Base-by-base conservation (phyloP, 2,797 vertebrate genomes). In the Ispidina lecontei region DNA sequence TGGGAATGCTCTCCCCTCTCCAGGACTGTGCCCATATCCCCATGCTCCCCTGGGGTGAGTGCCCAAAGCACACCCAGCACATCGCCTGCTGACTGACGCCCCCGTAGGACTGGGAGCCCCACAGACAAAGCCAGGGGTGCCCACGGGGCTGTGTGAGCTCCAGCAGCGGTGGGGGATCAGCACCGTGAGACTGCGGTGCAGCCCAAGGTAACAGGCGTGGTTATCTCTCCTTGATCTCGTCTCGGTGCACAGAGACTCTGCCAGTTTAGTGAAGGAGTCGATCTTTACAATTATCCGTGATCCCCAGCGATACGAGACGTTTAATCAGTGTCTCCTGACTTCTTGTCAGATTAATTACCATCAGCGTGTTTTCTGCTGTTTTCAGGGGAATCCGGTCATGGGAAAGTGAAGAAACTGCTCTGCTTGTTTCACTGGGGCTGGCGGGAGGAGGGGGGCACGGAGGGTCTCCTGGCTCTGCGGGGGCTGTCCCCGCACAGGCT, bases 291-390 rank as follows among this genome's bases (percentile, higher is more conserved):
- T 93, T 84, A 84, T 75, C 85, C 15, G 1, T 13, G 73, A 93
- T 92, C 89, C 73, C 37, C 68, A 6, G 76, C 22, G 94, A 93
- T 90, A 68, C 0, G 7, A 90, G 89, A 51, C 44, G 4, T 16
- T 92, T 94, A 93, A 92, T 92, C 91, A 58, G 85, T 14, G 44
- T 49, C 92, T 96, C 76, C 92, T 95, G 89, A 93, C 76, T 95
- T 43, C 89, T 91, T 84, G 80, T 93, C 89, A 86, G 83, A 90
- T 94, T 90, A 79, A 91, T 93, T 92, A 79, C 54, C 74, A 10
- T 81, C 83, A 88, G 52, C 46, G 12, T 46, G 7, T 92, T 92
- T 95, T 81, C 71, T 96, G 93, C 82, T 87, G 63, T 35, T 95
- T 93, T 65, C 13, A 18, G 83, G 41, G 74, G 67, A 90, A 88